These are phyloP conservation scores for Chinchilla lanigera DNA, from an alignment of 2,113 vertebrate genomes.

Conservation along the genomic window DNA sequence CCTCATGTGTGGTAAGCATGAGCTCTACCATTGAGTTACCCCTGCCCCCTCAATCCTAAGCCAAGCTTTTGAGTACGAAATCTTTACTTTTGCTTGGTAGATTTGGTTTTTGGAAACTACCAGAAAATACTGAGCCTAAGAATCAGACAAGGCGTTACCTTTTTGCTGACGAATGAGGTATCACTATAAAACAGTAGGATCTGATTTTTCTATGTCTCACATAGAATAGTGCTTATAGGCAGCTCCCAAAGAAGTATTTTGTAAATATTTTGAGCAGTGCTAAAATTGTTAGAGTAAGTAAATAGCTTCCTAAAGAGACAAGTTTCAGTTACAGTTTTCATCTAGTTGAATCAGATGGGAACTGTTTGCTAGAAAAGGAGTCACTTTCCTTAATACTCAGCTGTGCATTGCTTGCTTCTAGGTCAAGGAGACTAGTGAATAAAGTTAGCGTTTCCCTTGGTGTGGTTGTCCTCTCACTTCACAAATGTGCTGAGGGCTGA, in stretches of 20 bases:
- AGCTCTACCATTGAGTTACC: neutral
- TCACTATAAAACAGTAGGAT: conserved; percentile 23
- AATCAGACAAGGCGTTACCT: conserved; percentile 5
- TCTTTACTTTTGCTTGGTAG: conserved; percentile 28
- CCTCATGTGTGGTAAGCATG: neutral
- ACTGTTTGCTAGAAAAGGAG: conserved; percentile 43
- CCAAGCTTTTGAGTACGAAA: neutral
- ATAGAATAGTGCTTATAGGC: conserved; percentile 15
- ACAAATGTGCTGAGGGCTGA: neutral
- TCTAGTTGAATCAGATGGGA: conserved; percentile 58
- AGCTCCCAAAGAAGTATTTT: conserved; percentile 34
- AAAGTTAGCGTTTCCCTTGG: conserved; percentile 52
- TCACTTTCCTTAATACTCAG: neutral
- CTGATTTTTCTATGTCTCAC: conserved; percentile 43
- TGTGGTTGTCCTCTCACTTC: conserved; percentile 9
- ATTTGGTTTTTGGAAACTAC: conserved; percentile 40
- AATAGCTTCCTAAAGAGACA: conserved; percentile 31
- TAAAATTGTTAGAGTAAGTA: conserved; percentile 49
- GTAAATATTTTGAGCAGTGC: conserved; percentile 30
- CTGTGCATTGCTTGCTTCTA: neutral
- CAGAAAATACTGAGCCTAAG: conserved; percentile 32
- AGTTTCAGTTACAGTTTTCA: conserved; percentile 36
- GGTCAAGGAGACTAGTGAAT: conserved; percentile 6
- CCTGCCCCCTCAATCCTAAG: neutral
- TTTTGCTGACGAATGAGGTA: conserved; percentile 15